phyloP scores from a whole-genome alignment of 2,888 invertebrate genomes.

The Cheilosia grossa region DNA sequence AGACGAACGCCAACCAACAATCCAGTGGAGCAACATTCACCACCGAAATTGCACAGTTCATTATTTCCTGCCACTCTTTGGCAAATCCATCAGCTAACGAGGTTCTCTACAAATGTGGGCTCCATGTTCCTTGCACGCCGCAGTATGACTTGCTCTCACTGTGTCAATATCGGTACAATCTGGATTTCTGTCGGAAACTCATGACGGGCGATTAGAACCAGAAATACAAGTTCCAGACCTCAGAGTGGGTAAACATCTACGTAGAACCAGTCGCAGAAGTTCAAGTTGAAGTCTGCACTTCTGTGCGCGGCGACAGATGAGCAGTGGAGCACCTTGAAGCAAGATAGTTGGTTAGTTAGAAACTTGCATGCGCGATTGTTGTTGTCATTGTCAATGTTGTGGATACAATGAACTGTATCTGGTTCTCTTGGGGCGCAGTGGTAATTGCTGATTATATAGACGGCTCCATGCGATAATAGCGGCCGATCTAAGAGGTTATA shows the following conservation, averaged over 20 bases:
- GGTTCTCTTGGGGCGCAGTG: constrained; percentile 17
- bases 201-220: constrained; percentile 43
- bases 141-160: not conserved
- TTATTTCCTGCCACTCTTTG: constrained; percentile 31
- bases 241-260: not conserved
- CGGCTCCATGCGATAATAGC: constrained; percentile 23
- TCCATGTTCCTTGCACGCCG: not conserved
- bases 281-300: constrained; percentile 61
- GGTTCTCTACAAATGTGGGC: constrained; percentile 24
- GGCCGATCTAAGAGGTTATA: constrained; percentile 31
- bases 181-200: constrained; percentile 36
- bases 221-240: constrained; percentile 64
- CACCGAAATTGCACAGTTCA: constrained; percentile 51
- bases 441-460: constrained; percentile 49
- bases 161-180: constrained; percentile 52
- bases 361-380: constrained; percentile 5
- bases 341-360: constrained; percentile 9
- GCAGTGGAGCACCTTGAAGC: constrained; percentile 14
- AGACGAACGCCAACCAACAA: constrained; percentile 23
- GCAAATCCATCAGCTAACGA: constrained; percentile 46
- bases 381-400: constrained; percentile 17
- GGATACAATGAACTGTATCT: constrained; percentile 15
- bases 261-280: constrained; percentile 55
- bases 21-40: constrained; percentile 72
- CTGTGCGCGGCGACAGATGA: not conserved